Conservation (phyloP, 2,888 invertebrate genomes). For the Monopis laevigella region DNA sequence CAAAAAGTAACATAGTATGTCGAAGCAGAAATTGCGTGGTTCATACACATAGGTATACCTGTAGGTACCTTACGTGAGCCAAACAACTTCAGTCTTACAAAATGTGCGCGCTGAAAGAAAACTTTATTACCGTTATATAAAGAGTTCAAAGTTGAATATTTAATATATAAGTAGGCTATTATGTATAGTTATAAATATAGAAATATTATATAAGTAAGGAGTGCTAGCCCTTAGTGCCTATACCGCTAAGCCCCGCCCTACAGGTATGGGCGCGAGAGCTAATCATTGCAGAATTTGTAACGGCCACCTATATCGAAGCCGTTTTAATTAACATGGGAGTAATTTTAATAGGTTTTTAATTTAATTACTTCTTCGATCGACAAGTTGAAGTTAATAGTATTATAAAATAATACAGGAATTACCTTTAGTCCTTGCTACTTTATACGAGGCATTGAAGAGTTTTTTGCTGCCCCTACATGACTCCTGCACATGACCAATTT, state of each 20-base stretch:
- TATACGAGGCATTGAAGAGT: not conserved
- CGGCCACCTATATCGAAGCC: constrained; percentile 16
- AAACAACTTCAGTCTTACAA: too few species aligned
- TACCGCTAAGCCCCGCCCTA: constrained; percentile 17
- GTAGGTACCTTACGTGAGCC: too few species aligned
- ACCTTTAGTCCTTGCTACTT: not conserved
- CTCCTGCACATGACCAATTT: constrained; percentile 33
- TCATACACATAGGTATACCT: constrained; percentile 8
- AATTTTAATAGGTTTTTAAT: constrained; percentile 27
- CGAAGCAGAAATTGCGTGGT: constrained; percentile 12
- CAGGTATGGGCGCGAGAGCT: constrained; percentile 21
- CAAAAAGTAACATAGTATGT: constrained; percentile 7
- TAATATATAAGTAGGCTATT: too few species aligned
- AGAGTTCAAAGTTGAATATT: too few species aligned
- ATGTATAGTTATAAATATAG: constrained; percentile 4
- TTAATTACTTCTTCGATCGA: constrained; percentile 21
- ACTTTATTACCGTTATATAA: too few species aligned
- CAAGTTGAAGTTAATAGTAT: not conserved
- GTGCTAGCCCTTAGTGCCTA: constrained; percentile 7
- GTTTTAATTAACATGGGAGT: constrained; percentile 22
- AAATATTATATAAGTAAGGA: constrained; percentile 5
- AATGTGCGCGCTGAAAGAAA: too few species aligned
- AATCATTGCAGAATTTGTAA: constrained; percentile 29
- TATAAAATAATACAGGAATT: not conserved
- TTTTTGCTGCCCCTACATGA: not conserved